Percentiles rank a stretch among this genome's conserved stretches.
These are phyloP conservation scores for Labia minor DNA, from an alignment of 2,888 invertebrate genomes.

Conservation along the genomic window DNA sequence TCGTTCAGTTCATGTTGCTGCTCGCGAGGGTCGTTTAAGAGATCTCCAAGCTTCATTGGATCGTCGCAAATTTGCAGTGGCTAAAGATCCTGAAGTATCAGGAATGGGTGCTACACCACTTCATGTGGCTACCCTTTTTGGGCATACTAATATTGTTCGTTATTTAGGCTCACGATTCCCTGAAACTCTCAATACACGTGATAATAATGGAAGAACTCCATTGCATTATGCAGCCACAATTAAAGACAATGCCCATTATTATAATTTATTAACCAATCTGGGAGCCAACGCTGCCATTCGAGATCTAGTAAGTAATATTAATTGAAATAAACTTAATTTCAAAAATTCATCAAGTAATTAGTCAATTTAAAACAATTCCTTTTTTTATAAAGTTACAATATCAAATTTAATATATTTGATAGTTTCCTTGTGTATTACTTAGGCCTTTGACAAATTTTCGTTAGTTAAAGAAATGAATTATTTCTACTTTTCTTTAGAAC, in stretches of 20 bases:
- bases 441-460: no score
- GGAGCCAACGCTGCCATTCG: conserved; percentile 72
- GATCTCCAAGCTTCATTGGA: conserved; percentile 78
- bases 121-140: conserved; percentile 76
- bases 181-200: conserved; percentile 69
- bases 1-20: conserved; percentile 74
- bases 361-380: no score
- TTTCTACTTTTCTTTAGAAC: conserved; percentile 49
- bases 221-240: conserved; percentile 78
- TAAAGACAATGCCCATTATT: conserved; percentile 78
- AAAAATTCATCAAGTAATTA: no score
- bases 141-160: conserved; percentile 66
- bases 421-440: no score
- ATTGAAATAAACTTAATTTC: no score
- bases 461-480: no score
- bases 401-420: no score
- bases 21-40: conserved; percentile 70
- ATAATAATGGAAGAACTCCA: conserved; percentile 72
- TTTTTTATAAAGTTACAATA: no score
- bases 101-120: conserved; percentile 74
- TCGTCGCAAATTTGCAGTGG: conserved; percentile 80
- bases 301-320: conserved; percentile 59
- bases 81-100: conserved; percentile 61
- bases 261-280: conserved; percentile 69
- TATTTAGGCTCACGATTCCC: conserved; percentile 61